Conservation (phyloP, 2,888 invertebrate genomes). For the Cyrtodaria siliqua region DNA sequence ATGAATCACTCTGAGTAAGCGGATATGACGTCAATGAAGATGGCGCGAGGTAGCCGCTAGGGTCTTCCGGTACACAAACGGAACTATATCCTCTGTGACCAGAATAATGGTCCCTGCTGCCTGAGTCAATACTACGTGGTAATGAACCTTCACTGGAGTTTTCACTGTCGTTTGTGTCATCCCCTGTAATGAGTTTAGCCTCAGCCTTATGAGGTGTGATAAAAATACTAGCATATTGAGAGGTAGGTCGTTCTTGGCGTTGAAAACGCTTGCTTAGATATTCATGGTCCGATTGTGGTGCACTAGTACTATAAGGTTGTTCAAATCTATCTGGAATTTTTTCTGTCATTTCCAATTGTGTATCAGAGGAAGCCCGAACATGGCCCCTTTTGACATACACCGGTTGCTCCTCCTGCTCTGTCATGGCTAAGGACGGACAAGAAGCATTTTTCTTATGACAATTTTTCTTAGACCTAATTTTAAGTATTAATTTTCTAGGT, state of each 20-base stretch:
- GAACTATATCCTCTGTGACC: conserved; percentile 70
- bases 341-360: conserved; percentile 82
- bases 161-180: conserved; percentile 77
- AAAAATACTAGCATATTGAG: conserved; percentile 82
- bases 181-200: conserved; percentile 78
- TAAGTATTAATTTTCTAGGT: conserved; percentile 96
- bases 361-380: conserved; percentile 78
- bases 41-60: conserved; percentile 55
- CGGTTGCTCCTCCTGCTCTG: conserved; percentile 81
- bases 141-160: conserved; percentile 80
- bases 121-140: conserved; percentile 78
- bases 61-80: conserved; percentile 45
- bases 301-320: conserved; percentile 64
- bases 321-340: conserved; percentile 80
- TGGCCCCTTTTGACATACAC: conserved; percentile 83
- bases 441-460: conserved; percentile 81
- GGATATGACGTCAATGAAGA: conserved; percentile 46
- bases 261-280: conserved; percentile 68
- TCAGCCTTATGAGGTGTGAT: conserved; percentile 81
- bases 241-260: conserved; percentile 68
- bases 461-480: conserved; percentile 89
- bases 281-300: conserved; percentile 68
- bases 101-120: conserved; percentile 72
- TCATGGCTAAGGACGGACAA: conserved; percentile 80
- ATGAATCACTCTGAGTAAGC: conserved; percentile 49